Evolutionary conservation across 2,888 invertebrate species (phyloP).

Genomic region (Sphecodes monilicornis): DNA sequence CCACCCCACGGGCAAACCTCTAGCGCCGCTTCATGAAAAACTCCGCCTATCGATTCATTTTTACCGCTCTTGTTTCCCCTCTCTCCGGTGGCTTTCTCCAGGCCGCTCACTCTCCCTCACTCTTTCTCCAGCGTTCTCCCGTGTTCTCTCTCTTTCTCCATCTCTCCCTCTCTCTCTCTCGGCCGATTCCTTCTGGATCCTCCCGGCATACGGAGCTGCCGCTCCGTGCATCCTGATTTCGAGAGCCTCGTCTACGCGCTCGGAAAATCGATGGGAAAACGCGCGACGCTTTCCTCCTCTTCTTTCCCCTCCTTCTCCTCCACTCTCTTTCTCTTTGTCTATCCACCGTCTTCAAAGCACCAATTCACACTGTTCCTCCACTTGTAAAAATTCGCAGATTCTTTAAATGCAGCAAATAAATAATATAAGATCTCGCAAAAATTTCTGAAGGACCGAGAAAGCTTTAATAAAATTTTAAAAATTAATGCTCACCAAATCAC

Average conservation of each 20-base stretch:
- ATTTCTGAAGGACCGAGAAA: neutral
- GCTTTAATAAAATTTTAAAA: too few relatives aligned
- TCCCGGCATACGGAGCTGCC: slow-evolving; percentile 34
- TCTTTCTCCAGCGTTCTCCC: slow-evolving; percentile 16
- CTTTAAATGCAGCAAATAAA: neutral
- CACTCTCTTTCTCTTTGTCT: neutral
- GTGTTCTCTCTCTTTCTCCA: slow-evolving; percentile 23
- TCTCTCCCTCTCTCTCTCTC: neutral
- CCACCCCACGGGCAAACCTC: slow-evolving; percentile 74
- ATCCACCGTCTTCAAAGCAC: neutral
- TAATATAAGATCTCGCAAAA: neutral
- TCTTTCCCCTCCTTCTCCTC: neutral
- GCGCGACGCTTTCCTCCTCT: neutral
- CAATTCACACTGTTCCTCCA: neutral
- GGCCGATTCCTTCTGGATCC: slow-evolving; percentile 38
- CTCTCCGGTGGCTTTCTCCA: slow-evolving; percentile 35
- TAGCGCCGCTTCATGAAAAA: slow-evolving; percentile 82
- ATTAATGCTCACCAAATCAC: too few relatives aligned
- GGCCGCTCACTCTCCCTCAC: neutral
- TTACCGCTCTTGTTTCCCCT: slow-evolving; percentile 80
- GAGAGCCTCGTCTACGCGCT: slow-evolving; percentile 15
- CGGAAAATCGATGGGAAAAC: slow-evolving; percentile 42
- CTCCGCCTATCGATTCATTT: slow-evolving; percentile 85
- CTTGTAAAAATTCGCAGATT: neutral
- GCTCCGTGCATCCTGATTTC: slow-evolving; percentile 34